Conservation (phyloP, 2,888 invertebrate genomes). For the Cryptophagus acutangulus region DNA sequence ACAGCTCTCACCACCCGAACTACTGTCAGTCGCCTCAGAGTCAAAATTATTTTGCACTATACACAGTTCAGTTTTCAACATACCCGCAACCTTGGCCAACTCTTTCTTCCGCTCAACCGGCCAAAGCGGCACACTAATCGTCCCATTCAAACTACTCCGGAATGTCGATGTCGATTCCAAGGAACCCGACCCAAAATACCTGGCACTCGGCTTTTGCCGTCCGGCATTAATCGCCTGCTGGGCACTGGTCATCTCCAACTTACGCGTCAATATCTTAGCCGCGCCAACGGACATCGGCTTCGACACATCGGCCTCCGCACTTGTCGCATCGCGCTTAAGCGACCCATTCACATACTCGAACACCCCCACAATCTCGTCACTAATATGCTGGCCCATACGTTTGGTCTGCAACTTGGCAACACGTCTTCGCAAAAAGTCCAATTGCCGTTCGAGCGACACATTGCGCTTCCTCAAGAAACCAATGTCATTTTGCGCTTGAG, state of each 20-base stretch:
- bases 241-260: slow-evolving; percentile 50
- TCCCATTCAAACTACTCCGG: slow-evolving; percentile 34
- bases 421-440: slow-evolving; percentile 68
- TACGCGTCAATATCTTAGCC: slow-evolving; percentile 55
- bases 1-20: slow-evolving; percentile 90
- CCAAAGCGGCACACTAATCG: slow-evolving; percentile 47
- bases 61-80: slow-evolving; percentile 66
- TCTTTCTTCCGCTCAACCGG: slow-evolving; percentile 51
- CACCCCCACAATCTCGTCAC: slow-evolving; percentile 73
- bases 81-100: slow-evolving; percentile 67
- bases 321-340: slow-evolving; percentile 33
- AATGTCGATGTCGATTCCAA: slow-evolving; percentile 28
- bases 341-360: slow-evolving; percentile 66
- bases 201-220: slow-evolving; percentile 41
- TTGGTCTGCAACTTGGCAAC: slow-evolving; percentile 72
- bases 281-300: slow-evolving; percentile 50
- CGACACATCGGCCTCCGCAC: slow-evolving; percentile 27
- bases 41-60: slow-evolving; percentile 74
- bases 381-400: slow-evolving; percentile 69
- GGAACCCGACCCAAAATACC: slow-evolving; percentile 55
- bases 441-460: slow-evolving; percentile 61
- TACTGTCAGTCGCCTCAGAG: slow-evolving; percentile 90
- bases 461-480: slow-evolving; percentile 53
- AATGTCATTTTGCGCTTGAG: slow-evolving; percentile 51
- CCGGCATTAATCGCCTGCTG: slow-evolving; percentile 44